Conservation (phyloP, 2,888 invertebrate species). For the Macaria notata region DNA sequence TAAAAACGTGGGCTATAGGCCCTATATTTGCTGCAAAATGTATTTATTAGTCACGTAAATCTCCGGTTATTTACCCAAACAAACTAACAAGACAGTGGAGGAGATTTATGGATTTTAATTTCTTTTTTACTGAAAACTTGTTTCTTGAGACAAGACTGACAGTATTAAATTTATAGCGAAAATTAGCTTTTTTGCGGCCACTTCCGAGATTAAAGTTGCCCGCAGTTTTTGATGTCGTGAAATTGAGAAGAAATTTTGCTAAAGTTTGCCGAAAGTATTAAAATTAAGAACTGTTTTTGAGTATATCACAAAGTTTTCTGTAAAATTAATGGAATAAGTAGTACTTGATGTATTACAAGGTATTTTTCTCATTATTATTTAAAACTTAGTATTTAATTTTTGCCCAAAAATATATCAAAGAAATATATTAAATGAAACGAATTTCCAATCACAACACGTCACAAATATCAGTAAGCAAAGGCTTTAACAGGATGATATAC, state of each 20-base stretch:
- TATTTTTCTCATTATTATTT: too few species aligned
- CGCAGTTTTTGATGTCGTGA: conserved; percentile 17
- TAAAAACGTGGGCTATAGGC: too few species aligned
- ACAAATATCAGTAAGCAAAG: conserved; percentile 3
- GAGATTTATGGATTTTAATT: conserved; percentile 42
- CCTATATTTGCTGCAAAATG: too few species aligned
- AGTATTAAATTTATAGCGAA: conserved; percentile 36
- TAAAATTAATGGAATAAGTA: too few species aligned
- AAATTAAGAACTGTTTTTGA: neutral
- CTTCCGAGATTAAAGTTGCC: conserved; percentile 24
- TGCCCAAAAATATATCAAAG: too few species aligned
- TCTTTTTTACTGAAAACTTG: conserved; percentile 36
- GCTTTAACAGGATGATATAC: conserved; percentile 6
- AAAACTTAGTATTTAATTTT: too few species aligned
- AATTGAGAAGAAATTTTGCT: conserved; percentile 11
- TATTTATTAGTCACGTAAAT: too few species aligned
- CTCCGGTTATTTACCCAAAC: conserved; percentile 23
- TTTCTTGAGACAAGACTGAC: conserved; percentile 32
- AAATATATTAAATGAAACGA: too few species aligned
- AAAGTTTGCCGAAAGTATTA: neutral
- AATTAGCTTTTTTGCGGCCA: conserved; percentile 34
- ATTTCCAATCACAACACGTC: conserved; percentile 1
- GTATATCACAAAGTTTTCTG: too few species aligned
- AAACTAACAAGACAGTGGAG: conserved; percentile 33
- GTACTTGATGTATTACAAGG: too few species aligned